A percentile compares a stretch with the other conserved stretches of the same genome.
Conservation (phyloP, 2,888 invertebrate genomes). For the Nomada fucata region DNA sequence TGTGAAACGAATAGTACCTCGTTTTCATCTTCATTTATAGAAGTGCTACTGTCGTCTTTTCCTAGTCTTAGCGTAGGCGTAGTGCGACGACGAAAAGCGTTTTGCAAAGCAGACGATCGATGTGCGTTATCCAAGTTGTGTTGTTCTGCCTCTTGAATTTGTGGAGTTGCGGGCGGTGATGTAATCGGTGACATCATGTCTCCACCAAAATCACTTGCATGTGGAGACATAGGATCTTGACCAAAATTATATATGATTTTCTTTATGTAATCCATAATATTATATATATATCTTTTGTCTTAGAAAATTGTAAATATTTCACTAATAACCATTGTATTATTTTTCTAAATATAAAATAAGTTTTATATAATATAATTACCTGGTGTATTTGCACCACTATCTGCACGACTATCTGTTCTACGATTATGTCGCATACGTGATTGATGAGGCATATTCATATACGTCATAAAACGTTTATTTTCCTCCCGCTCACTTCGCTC, state of each 20-base stretch:
- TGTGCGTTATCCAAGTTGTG: slow-evolving; percentile 72
- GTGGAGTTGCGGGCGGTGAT: slow-evolving; percentile 86
- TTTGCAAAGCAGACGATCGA: slow-evolving; percentile 78
- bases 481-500: slow-evolving; percentile 92
- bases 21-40: slow-evolving; percentile 79
- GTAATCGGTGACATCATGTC: slow-evolving; percentile 84
- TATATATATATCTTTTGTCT: neutral
- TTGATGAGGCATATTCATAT: slow-evolving; percentile 84
- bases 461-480: slow-evolving; percentile 89
- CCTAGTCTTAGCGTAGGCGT: slow-evolving; percentile 75
- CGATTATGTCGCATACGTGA: slow-evolving; percentile 87
- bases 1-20: slow-evolving; percentile 73
- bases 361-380: slow-evolving; percentile 76
- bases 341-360: neutral
- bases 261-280: neutral
- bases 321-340: neutral
- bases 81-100: slow-evolving; percentile 79
- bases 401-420: slow-evolving; percentile 88
- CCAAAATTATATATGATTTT: slow-evolving; percentile 24
- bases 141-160: slow-evolving; percentile 78
- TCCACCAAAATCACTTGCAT: slow-evolving; percentile 84
- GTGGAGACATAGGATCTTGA: slow-evolving; percentile 88
- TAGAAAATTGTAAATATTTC: neutral
- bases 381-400: slow-evolving; percentile 90
- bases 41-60: slow-evolving; percentile 76